Conservation (phyloP, 2,888 invertebrate species). For the Gastracanthus pulcherrimus region DNA sequence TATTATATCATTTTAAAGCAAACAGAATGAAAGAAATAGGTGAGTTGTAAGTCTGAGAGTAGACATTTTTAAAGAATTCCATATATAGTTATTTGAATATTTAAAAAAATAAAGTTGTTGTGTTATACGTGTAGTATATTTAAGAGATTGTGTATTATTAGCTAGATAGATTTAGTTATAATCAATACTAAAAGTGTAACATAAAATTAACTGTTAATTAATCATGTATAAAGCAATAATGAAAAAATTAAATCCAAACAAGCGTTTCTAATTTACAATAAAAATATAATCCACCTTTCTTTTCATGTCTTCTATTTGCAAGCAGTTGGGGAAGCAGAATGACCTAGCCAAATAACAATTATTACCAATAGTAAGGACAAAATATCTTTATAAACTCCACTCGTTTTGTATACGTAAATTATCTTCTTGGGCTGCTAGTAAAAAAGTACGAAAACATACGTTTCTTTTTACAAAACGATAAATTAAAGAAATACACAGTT, state of each 20-base stretch:
- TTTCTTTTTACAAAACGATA: too few relatives aligned
- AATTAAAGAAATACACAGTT: neutral
- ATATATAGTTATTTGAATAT: slow-evolving; percentile 13
- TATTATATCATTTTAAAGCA: slow-evolving; percentile 24
- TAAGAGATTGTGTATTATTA: slow-evolving; percentile 35
- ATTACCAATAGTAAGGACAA: slow-evolving; percentile 75
- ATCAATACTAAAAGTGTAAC: slow-evolving; percentile 25
- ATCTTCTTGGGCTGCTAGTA: slow-evolving; percentile 30
- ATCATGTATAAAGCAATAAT: slow-evolving; percentile 40
- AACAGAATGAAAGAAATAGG: slow-evolving; percentile 26
- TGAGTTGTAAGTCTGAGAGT: slow-evolving; percentile 27
- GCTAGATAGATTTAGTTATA: slow-evolving; percentile 17
- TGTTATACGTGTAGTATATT: slow-evolving; percentile 26
- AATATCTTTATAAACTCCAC: slow-evolving; percentile 51
- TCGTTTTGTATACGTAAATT: neutral
- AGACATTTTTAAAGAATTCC: slow-evolving; percentile 28
- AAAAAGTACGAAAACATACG: neutral
- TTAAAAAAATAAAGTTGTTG: slow-evolving; percentile 28
- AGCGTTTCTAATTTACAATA: slow-evolving; percentile 46
- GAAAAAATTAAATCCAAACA: slow-evolving; percentile 34
- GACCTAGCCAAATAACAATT: slow-evolving; percentile 77
- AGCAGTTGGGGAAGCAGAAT: slow-evolving; percentile 77
- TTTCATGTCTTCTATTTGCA: slow-evolving; percentile 71
- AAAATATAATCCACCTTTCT: slow-evolving; percentile 58
- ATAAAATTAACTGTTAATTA: slow-evolving; percentile 47